These are phyloP conservation scores for Malthinus seriepunctatus DNA, from an alignment of 2,888 invertebrate genomes.

Conservation along the genomic window DNA sequence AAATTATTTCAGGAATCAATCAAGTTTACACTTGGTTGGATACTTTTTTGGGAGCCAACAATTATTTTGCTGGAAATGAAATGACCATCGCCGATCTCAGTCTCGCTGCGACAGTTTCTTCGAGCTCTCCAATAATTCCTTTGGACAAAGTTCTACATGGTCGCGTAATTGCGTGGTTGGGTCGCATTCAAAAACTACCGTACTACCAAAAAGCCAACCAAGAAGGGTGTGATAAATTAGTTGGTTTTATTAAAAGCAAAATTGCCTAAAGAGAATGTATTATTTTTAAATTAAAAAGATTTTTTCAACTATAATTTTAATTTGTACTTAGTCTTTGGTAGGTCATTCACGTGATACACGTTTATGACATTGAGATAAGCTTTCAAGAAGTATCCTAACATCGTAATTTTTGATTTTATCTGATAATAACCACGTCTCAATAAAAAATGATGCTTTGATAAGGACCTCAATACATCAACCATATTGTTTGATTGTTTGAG, in stretches of 20 bases:
- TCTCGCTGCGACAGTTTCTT: constrained; percentile 49
- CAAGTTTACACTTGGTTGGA: constrained; percentile 57
- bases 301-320: too few species aligned
- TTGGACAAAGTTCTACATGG: constrained; percentile 33
- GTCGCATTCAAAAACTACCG: constrained; percentile 41
- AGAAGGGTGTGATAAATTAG: constrained; percentile 19
- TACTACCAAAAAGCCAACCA: constrained; percentile 34
- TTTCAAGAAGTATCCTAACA: too few species aligned
- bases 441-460: too few species aligned
- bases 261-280: constrained; percentile 7
- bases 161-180: constrained; percentile 44
- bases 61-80: constrained; percentile 58
- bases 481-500: too few species aligned
- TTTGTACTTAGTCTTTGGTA: too few species aligned
- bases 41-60: constrained; percentile 52
- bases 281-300: too few species aligned
- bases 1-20: constrained; percentile 13
- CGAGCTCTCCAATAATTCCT: constrained; percentile 43
- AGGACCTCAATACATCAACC: too few species aligned
- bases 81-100: constrained; percentile 61
- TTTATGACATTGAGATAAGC: too few species aligned
- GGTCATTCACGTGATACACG: too few species aligned
- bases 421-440: too few species aligned
- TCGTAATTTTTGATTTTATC: too few species aligned
- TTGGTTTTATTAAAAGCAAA: constrained; percentile 20